A percentile compares a stretch with the other conserved stretches of the same genome.
Evolutionary conservation across 2,113 vertebrate genomes (phyloP).

Genomic region (Pungitius pungitius): DNA sequence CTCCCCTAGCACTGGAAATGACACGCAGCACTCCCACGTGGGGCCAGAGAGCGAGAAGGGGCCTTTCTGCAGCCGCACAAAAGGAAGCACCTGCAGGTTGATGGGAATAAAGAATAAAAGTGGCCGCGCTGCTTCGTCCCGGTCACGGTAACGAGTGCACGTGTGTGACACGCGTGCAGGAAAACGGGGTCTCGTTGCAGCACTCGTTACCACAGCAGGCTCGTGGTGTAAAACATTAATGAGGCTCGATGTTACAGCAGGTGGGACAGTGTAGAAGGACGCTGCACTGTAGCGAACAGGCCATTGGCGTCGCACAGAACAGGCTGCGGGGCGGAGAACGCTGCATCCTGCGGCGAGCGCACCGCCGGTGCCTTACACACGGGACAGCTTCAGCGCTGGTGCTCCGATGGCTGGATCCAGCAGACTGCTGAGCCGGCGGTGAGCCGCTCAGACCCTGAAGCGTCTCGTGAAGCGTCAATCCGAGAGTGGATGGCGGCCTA

Average conservation of each 20-base stretch:
- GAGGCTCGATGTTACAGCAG: slow-evolving; percentile 11
- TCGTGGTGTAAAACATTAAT: slow-evolving; percentile 55
- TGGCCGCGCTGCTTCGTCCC: slow-evolving; percentile 8
- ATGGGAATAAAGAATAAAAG: slow-evolving; percentile 8
- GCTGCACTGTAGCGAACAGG: not conserved
- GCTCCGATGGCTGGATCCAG: not conserved
- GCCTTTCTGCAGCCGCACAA: slow-evolving; percentile 41
- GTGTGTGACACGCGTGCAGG: not conserved
- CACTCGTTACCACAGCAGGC: not conserved
- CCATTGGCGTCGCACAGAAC: not conserved
- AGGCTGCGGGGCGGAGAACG: not conserved
- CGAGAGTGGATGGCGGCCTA: not conserved
- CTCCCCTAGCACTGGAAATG: slow-evolving; percentile 6
- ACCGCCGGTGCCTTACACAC: not conserved
- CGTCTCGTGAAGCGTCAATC: not conserved
- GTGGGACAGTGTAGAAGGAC: slow-evolving; percentile 1
- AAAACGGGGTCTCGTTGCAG: not conserved
- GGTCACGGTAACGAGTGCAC: not conserved
- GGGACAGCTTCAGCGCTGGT: not conserved
- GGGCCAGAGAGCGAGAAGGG: slow-evolving; percentile 1
- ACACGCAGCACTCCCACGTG: not conserved
- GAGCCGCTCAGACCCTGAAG: not conserved
- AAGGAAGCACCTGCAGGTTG: slow-evolving; percentile 32
- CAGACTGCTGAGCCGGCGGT: not conserved
- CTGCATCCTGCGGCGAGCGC: not conserved